Evolutionary conservation across 2,797 vertebrate genomes (phyloP), one percentile per base, ranked within the genome.

Genomic region (Pseudochirops cupreus): DNA sequence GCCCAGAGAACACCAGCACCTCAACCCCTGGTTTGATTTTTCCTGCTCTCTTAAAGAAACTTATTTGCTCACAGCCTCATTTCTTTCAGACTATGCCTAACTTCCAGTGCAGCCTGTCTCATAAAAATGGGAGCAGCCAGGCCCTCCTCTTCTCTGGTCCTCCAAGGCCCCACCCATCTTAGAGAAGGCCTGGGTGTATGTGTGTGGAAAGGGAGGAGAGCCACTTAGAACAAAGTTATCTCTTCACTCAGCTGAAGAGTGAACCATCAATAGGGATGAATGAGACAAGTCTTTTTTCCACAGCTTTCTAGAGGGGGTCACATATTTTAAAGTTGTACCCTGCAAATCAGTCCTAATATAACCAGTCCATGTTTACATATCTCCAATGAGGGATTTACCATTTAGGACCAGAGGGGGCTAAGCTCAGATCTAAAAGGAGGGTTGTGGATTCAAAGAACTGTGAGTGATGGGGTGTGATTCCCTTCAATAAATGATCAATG

Each of bases 1-100:
- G 58, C 26, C 55, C n/a, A n/a, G 39, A 29, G 67, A 92, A 94
- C 82, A 94, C 56, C 90, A 74, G 54, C 50, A 46, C 94, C 67
- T 67, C 56, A 94, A 56, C 0, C 9, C 53, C 53, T 9, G 10
- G n/a, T 26, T 94, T 57, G 3, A 55, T 10, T 3, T 62, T 46
- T 7, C 39, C 62, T 46, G 3, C 4, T 56, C 57, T 53, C n/a
- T 56, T 62, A 16, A 28, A 18, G 33, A 5, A 2, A 1, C 1
- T 46, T 55, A 46, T 50, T 57, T 28, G 26, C 90, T 50, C 12
- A 74, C 67, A 58, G 2, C 11, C 5, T 18, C 1, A 1, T 13
- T 24, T 82, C 29, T 54, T 91, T 39, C 28, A 50, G 74, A 50
- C 39, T 50, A 46, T 50, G 7, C 39, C 24, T 87, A 87, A 87